Base-by-base conservation (phyloP, 2,113 vertebrate species). In the Pollimyrus isidori region DNA sequence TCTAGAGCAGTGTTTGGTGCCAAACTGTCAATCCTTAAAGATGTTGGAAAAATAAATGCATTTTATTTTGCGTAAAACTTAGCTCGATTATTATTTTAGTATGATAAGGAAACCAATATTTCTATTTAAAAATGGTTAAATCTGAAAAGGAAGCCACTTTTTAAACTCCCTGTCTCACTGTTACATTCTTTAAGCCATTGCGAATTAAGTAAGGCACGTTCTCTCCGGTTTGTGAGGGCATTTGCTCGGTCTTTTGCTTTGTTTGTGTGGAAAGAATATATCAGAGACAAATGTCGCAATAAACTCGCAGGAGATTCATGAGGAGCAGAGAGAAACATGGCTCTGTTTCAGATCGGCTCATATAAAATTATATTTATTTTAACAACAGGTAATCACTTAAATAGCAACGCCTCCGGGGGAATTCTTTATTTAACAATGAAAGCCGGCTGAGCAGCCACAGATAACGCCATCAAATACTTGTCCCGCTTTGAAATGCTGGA, bases 251-350 rank as follows among this genome's bases (percentile, higher is more conserved):
- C 39, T 83, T 83, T 46, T 42, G 39, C 82, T 23, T 84, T 48
- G 23, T 45, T 48, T 84, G 82, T 84, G 93, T 92, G 92, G 89
- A 93, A 93, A 92, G 90, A 92, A 92, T 92, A 89, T 17, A 26
- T 19, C 42, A 50, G 80, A 62, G 86, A 80, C 82, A 90, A 42
- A 89, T 26, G 3, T 48, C 17, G 76, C 89, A 90, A 93, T 93
- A 93, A 94, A 96, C 92, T 90, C 92, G 87, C 89, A 90, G 90
- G 91, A 76, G 93, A 91, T 93, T 95, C 94, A 92, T 95, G 95
- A 95, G 92, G 91, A 92, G 91, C 56, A 90, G 35, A 92, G 92
- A 92, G 92, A 92, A 94, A 93, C 82, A 85, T 46, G 53, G 93
- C 93, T 89, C 92, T 91, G 91, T 92, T 94, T 93, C 89, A 94